Conservation (phyloP, 2,113 vertebrate genomes). For the Eublepharis macularius region DNA sequence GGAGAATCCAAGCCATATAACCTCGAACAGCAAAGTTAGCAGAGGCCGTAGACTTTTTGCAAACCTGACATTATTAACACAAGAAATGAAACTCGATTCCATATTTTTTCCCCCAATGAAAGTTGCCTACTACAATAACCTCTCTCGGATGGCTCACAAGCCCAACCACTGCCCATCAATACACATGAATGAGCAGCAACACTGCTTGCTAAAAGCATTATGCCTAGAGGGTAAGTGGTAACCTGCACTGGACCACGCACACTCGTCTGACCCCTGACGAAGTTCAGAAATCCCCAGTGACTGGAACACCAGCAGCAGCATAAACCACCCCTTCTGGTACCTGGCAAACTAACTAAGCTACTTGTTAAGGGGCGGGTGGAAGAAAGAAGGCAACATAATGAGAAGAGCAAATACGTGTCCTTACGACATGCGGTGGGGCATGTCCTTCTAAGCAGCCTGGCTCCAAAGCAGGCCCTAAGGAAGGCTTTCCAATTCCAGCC, state of each 20-base stretch:
- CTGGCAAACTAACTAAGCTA: not conserved
- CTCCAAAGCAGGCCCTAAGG: not conserved
- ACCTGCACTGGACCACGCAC: not conserved
- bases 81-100: not conserved
- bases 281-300: not conserved
- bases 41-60: fast-evolving
- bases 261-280: not conserved
- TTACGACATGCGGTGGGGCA: not conserved
- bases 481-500: not conserved
- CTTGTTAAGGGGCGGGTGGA: not conserved
- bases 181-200: not conserved
- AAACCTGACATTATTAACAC: fast-evolving
- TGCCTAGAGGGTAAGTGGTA: not conserved
- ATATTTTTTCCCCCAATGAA: not conserved
- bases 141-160: no score
- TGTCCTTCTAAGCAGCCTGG: not conserved
- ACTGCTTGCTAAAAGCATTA: not conserved
- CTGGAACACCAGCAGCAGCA: not conserved
- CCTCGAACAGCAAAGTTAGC: not conserved
- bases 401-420: no score
- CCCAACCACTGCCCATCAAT: not conserved
- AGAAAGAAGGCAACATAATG: no score
- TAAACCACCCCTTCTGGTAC: not conserved
- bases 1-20: not conserved
- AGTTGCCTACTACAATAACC: not conserved